Percentiles rank a stretch among this genome's conserved stretches.
Evolutionary conservation across 2,797 vertebrate species (phyloP).

Genomic region (Molossus molossus): DNA sequence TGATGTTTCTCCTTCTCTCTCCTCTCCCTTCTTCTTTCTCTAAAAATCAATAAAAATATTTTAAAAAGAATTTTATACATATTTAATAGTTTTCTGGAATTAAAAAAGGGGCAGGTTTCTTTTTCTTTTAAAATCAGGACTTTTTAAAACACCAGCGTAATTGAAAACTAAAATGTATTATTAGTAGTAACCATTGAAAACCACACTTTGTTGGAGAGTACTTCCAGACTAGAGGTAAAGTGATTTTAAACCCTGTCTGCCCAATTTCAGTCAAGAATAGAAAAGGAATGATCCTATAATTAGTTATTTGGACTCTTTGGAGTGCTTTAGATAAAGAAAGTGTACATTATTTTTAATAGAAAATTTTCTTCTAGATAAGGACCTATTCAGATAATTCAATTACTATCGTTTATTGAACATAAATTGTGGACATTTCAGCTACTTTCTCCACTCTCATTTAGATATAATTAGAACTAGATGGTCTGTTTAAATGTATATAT

Average conservation of each 20-base stretch:
- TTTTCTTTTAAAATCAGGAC: conserved; percentile 24
- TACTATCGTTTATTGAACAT: conserved; percentile 71
- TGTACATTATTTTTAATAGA: conserved; percentile 3
- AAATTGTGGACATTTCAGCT: conserved; percentile 69
- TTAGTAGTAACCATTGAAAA: conserved; percentile 60
- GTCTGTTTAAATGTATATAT: conserved; percentile 64
- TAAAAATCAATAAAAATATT: neutral
- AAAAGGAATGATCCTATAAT: conserved; percentile 9
- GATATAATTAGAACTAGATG: conserved; percentile 69
- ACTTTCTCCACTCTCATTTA: conserved; percentile 61
- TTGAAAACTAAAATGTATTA: neutral
- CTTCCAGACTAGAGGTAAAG: conserved; percentile 11
- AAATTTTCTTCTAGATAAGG: conserved; percentile 39
- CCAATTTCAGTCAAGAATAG: conserved; percentile 61
- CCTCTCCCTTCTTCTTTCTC: neutral
- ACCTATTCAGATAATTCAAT: conserved; percentile 56
- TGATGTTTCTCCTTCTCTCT: neutral
- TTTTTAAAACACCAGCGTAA: neutral
- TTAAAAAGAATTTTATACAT: conserved; percentile 5
- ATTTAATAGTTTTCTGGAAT: neutral
- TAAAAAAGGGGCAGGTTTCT: neutral
- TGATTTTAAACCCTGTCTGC: conserved; percentile 35
- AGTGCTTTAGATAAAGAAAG: conserved; percentile 58
- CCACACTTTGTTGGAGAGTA: conserved; percentile 43
- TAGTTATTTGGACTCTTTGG: conserved; percentile 51